Base-by-base conservation (phyloP, 2,888 invertebrate species). In the Tenthredo scrophulariae region DNA sequence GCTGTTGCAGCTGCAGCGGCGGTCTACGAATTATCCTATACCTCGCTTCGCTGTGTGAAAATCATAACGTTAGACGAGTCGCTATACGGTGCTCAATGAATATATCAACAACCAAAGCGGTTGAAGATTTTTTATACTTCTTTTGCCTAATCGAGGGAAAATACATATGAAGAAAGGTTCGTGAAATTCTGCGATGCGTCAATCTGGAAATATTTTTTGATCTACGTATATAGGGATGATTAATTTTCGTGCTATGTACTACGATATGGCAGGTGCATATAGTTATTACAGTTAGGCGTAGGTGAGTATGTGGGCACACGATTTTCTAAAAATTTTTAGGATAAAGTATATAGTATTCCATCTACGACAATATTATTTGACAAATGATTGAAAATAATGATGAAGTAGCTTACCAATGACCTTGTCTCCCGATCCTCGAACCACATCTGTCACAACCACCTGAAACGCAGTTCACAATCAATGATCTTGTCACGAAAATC, bases 341-440 rank as follows among this genome's bases (percentile, higher is more conserved):
- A 15, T 26, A 1, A 22, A 29, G 65, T 22, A 22, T 65, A 65
- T 65, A 65, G 29, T n/a, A n/a, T 54, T n/a, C 18, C 6, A 54
- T 54, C 2, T 54, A n/a, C 2, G n/a, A 2, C 3, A 7, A n/a
- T 54, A 54, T 62, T 26, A 62, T 33, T 15, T 1, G 7, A 26
- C 2, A 33, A 33, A 33, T 67, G 33, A 67, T 33, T 77, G 15
- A 29, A 29, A 77, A 77, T 54, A 77, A 40, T 54, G 13, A 50
- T 54, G 29, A 67, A 26, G 9, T 54, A 54, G 86, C 91, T 92
- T 85, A 92, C 92, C 89, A 84, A 87, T 88, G 40, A 26, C 43
- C 84, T 88, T 89, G 70, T 91, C 91, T 70, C 88, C 89, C 87
- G 89, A 90, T 84, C 88, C 87, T 82, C 89, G 89, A 62, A 89